Base-by-base conservation (phyloP, 2,113 vertebrate species). In the Atractosteus spatula region DNA sequence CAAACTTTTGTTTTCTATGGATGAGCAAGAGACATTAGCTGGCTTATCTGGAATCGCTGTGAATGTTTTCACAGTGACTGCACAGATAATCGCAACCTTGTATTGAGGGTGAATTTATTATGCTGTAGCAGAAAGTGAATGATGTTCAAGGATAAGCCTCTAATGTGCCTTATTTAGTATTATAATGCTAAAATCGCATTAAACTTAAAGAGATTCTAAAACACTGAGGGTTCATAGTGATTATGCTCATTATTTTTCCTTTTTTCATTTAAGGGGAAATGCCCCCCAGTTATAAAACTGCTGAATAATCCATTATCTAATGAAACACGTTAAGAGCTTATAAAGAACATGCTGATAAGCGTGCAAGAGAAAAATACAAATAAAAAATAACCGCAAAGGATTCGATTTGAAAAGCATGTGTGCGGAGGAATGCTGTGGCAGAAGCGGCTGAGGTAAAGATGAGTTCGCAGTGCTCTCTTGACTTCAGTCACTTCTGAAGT, bases 151-250 rank as follows among this genome's bases (percentile, higher is more conserved):
- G 29, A 73, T 70, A 65, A 65, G 71, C 75, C 41, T 59, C 42
- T 41, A 69, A 68, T 70, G 67, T 61, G 57, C 42, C 56, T 62
- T 71, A 54, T 56, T 66, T n/a, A 7, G 29, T 63, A 69, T 59
- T 69, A 43, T 76, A 64, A 69, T 29, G 67, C 68, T 70, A 70
- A 77, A 73, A 73, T 76, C 75, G 62, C 66, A 73, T 76, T 76
- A 76, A 71, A 62, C 11, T 69, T 17, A 62, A 56, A 63, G 3
- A 45, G n/a, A 72, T 72, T 29, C 42, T 62, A 72, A 62, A 29
- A 44, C 54, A 55, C 55, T 11, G 66, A 67, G 55, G 51, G 69
- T 66, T 61, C 43, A 71, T 70, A 71, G 41, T 72, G 70, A 76
- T 76, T 69, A 72, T 57, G 41, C 64, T 76, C 57, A 55, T 72